phyloP scores from a whole-genome alignment of 1,140 invertebrate genomes.

The Leptinotarsa texana region DNA sequence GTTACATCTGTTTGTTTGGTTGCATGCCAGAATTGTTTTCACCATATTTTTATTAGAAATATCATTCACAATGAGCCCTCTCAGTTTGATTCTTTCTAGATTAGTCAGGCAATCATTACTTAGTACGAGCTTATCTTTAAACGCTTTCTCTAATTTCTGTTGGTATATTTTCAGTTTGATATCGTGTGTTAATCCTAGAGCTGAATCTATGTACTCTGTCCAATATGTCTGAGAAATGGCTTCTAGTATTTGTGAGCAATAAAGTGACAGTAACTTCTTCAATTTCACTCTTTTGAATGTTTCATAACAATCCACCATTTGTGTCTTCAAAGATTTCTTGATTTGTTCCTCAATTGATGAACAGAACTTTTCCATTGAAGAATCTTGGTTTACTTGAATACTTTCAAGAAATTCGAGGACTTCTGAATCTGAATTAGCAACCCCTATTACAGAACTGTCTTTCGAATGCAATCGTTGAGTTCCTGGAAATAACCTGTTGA shows the following conservation, averaged over 20 bases:
- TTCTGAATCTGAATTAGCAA: conserved; percentile 83
- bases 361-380: conserved; percentile 2
- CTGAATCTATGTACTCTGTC: conserved; percentile 35
- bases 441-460: conserved; percentile 62
- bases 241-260: conserved; percentile 33
- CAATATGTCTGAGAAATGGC: conserved; percentile 30
- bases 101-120: conserved; percentile 18
- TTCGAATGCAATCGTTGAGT: conserved; percentile 76
- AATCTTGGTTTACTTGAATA: conserved; percentile 65
- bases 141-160: conserved; percentile 21
- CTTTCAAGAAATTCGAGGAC: conserved; percentile 67
- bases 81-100: conserved; percentile 23
- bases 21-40: conserved; percentile 11
- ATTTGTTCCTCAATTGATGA: conserved; percentile 78
- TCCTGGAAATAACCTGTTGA: conserved; percentile 71
- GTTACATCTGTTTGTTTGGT: conserved; percentile 52
- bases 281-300: conserved; percentile 28
- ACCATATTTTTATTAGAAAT: conserved; percentile 32
- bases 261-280: conserved; percentile 28
- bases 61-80: conserved; percentile 29
- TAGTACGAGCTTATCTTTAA: conserved; percentile 31
- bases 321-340: conserved; percentile 63
- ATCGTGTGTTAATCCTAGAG: conserved; percentile 30
- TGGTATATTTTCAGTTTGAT: conserved; percentile 34
- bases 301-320: conserved; percentile 31